Percentiles rank a stretch among this genome's conserved stretches.
phyloP scores from a whole-genome alignment of 2,888 invertebrate genomes.

The Sepiola atlantica region DNA sequence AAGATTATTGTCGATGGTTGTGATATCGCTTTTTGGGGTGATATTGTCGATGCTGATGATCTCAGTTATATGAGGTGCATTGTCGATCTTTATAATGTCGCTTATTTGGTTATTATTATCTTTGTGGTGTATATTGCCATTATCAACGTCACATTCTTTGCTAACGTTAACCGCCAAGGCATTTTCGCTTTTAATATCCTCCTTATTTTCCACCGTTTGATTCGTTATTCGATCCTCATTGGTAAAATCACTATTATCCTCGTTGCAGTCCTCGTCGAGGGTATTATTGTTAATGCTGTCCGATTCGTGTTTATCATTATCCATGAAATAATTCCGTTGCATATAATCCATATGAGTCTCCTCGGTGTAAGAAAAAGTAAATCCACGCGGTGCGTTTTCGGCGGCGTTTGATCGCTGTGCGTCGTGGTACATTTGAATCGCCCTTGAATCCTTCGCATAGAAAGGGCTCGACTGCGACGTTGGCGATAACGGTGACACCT shows the following conservation, averaged over 20 bases:
- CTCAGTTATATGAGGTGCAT: background rate
- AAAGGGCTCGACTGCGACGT: background rate
- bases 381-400: conserved; percentile 50
- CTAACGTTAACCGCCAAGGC: background rate
- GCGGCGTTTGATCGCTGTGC: conserved; percentile 46
- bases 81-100: background rate
- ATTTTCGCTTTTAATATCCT: background rate
- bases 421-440: conserved; percentile 40
- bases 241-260: background rate
- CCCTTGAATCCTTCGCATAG: background rate
- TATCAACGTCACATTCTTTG: background rate
- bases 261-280: background rate
- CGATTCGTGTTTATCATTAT: conserved; percentile 50
- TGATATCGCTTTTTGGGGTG: no score
- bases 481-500: background rate
- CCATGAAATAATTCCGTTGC: conserved; percentile 56
- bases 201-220: background rate
- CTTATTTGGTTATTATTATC: background rate
- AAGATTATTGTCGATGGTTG: background rate
- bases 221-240: background rate
- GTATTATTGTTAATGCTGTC: background rate
- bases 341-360: conserved; percentile 55
- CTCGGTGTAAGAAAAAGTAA: conserved; percentile 58
- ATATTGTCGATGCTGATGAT: no score
- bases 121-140: background rate